Evolutionary conservation across 2,797 vertebrate species (phyloP), one percentile per base, ranked within the genome.

Genomic region (Enteromius anoplus): DNA sequence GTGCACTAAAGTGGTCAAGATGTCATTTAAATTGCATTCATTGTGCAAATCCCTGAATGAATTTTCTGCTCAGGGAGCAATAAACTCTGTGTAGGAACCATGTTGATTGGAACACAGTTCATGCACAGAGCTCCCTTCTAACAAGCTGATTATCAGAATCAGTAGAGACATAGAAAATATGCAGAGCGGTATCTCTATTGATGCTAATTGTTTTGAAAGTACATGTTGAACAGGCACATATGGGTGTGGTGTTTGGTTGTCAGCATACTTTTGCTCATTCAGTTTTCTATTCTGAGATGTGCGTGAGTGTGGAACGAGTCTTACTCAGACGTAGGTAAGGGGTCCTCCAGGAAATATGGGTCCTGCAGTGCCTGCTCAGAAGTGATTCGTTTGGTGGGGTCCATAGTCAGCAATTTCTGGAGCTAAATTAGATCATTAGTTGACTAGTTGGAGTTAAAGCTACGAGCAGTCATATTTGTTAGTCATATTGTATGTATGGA

Each of bases 401-500:
- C 98, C 98, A 98, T 98, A 76, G 97, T 99, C 75, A 99, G 96
- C 85, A 98, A 97, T 84, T 97, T 99, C 92, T 99, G 98, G 88
- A 99, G 97, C 98, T 99, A 29, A 15, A 81, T 55, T n/a, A 55
- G 53, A 55, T 55, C 3, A 55, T 55, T 71, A 69, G 2, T 23
- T 14, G 1, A 45, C 58, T 29, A 60, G 12, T 29, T 26, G 3
- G 6, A 53, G 47, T 11, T 53, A 2, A 73, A 32, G 10, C 17
- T 14, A 62, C 0, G 23, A 14, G 12, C 1, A 12, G 58, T n/a
- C 55, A 26, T 5, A 2, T 12, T 23, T 58, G 6, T 23, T 58
- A 11, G 21, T n/a, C 21, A 55, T 10, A n/a, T 3, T 55, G 21
- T 19, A 69, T 23, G n/a, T 23, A 19, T 42, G 40, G 9, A 69